Conservation (phyloP, 2,797 vertebrate genomes). For the Antennarius maculatus region DNA sequence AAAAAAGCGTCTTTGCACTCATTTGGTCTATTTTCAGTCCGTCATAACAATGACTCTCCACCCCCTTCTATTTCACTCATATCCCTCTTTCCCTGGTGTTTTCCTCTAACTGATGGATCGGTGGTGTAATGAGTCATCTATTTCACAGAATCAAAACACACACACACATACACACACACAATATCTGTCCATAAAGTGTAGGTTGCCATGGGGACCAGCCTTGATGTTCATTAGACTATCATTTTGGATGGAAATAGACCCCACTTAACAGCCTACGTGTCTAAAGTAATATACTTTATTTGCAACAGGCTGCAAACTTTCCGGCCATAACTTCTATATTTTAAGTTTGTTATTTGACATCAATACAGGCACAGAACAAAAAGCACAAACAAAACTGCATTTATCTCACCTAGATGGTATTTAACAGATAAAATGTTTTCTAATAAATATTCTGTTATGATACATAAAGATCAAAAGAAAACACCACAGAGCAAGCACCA, state of each 20-base stretch:
- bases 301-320: slow-evolving; percentile 19
- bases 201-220: slow-evolving; percentile 77
- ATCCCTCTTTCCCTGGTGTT: slow-evolving; percentile 54
- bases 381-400: neutral
- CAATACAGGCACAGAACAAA: slow-evolving; percentile 13
- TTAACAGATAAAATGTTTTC: neutral
- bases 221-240: slow-evolving; percentile 67
- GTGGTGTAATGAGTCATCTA: slow-evolving; percentile 66
- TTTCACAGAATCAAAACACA: slow-evolving; percentile 70
- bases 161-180: slow-evolving; percentile 55
- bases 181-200: slow-evolving; percentile 58
- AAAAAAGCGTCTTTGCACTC: slow-evolving; percentile 55
- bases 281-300: slow-evolving; percentile 39
- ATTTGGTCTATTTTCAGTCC: slow-evolving; percentile 80
- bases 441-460: neutral
- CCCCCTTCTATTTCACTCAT: slow-evolving; percentile 51
- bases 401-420: neutral
- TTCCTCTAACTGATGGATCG: slow-evolving; percentile 55
- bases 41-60: slow-evolving; percentile 67
- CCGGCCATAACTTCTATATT: slow-evolving; percentile 3
- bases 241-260: slow-evolving; percentile 71
- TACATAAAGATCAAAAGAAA: slow-evolving; percentile 7
- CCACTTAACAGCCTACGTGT: slow-evolving; percentile 39
- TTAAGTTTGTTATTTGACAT: slow-evolving; percentile 11
- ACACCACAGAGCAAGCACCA: slow-evolving; percentile 2